These are phyloP conservation scores for Bimastos eiseni DNA, from an alignment of 2,888 invertebrate genomes.

Conservation along the genomic window DNA sequence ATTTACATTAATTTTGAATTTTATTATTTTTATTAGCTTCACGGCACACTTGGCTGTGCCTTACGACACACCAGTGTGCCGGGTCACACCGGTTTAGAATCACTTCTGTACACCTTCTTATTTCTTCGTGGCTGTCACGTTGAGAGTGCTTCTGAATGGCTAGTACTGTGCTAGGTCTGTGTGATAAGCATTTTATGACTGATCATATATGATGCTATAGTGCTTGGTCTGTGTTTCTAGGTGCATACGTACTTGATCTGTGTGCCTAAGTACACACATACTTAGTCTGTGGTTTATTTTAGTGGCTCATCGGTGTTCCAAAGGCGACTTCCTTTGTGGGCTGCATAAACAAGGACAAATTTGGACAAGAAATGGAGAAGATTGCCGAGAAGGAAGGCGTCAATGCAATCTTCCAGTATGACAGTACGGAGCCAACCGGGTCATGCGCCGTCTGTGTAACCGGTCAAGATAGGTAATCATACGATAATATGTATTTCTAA, in stretches of 20 bases:
- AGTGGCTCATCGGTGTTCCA: constrained; percentile 86
- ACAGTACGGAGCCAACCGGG: constrained; percentile 79
- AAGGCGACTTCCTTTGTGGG: constrained; percentile 86
- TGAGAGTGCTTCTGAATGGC: no score
- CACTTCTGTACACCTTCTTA: no score
- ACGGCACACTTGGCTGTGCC: no score
- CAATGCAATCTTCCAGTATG: constrained; percentile 83
- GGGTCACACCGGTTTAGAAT: no score
- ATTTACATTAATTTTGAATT: no score
- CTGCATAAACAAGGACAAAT: constrained; percentile 88
- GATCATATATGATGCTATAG: no score
- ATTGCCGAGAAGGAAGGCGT: constrained; percentile 82
- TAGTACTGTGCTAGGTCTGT: no score
- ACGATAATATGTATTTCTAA: no score
- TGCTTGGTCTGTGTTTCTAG: not conserved
- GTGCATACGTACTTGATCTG: not conserved
- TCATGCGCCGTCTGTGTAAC: constrained; percentile 95
- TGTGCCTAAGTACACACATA: not conserved
- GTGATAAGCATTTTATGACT: no score
- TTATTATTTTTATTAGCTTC: no score
- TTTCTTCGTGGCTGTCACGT: no score
- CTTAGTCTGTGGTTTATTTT: not conserved
- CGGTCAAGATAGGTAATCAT: constrained; percentile 64
- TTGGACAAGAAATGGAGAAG: constrained; percentile 79
- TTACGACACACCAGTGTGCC: no score